Percentiles rank a stretch among this genome's conserved stretches.
Conservation (phyloP, 2,888 invertebrate species). For the Synanthedon myopaeformis region DNA sequence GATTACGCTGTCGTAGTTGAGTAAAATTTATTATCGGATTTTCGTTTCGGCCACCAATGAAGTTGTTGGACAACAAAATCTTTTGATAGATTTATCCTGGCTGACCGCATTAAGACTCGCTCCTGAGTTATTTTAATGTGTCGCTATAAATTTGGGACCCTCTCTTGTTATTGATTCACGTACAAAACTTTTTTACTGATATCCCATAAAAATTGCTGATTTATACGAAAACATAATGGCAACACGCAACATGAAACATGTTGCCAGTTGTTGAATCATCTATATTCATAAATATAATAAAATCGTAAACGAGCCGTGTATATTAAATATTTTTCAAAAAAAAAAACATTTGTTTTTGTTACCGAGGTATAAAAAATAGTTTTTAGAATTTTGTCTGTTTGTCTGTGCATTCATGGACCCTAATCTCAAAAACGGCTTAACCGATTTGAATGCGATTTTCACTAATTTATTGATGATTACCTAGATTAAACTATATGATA, state of each 20-base stretch:
- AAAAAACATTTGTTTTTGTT: no score
- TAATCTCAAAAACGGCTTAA: no score
- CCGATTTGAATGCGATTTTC: no score
- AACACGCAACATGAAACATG: not conserved
- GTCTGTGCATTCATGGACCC: no score
- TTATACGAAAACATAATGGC: not conserved
- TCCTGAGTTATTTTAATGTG: constrained; percentile 60
- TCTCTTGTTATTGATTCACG: constrained; percentile 5
- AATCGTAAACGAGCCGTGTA: no score
- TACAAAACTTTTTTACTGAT: not conserved
- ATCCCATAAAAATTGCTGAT: not conserved
- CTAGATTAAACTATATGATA: no score
- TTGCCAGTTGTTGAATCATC: not conserved
- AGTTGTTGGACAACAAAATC: constrained; percentile 71
- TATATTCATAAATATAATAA: no score
- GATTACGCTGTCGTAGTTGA: constrained; percentile 69
- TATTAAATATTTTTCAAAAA: not conserved
- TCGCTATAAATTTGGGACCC: constrained; percentile 55
- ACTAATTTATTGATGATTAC: no score
- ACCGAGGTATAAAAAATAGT: no score
- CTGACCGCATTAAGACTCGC: constrained; percentile 63
- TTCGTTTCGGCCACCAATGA: constrained; percentile 71
- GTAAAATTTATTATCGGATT: constrained; percentile 71
- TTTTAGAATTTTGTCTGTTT: no score
- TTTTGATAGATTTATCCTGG: constrained; percentile 70